Percentiles rank a stretch among this genome's conserved stretches.
Conservation (phyloP, 2,888 invertebrate genomes). For the Cheilosia impressa region DNA sequence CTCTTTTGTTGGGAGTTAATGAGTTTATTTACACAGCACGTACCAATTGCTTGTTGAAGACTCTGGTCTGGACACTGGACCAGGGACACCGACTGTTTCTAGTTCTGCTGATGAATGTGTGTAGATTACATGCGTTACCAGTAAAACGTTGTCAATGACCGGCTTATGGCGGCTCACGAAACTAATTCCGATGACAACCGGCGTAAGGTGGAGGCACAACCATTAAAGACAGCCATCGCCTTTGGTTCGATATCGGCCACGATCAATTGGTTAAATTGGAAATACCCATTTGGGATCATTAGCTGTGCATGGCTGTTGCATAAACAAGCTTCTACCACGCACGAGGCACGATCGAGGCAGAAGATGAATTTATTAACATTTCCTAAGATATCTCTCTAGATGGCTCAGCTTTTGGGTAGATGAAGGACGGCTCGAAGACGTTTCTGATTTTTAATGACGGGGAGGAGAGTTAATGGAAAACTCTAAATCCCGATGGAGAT, state of each 20-base stretch:
- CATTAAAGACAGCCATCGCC: constrained; percentile 32
- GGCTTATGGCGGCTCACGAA: constrained; percentile 27
- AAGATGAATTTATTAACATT: constrained; percentile 44
- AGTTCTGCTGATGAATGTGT: constrained; percentile 29
- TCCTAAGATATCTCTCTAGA: constrained; percentile 15
- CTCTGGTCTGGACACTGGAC: constrained; percentile 3
- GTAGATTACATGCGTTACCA: constrained; percentile 39
- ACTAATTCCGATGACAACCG: constrained; percentile 27
- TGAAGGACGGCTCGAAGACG: background rate
- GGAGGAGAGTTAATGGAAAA: constrained; percentile 17
- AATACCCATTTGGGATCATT: constrained; percentile 64
- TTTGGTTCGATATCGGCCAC: constrained; percentile 37
- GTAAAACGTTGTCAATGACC: constrained; percentile 50
- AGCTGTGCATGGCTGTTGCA: constrained; percentile 19
- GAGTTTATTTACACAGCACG: constrained; percentile 73
- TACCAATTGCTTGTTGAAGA: constrained; percentile 55
- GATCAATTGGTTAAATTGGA: constrained; percentile 42
- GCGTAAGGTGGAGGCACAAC: constrained; percentile 63
- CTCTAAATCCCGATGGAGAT: background rate
- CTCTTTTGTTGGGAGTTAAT: constrained; percentile 55
- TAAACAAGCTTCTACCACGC: constrained; percentile 33
- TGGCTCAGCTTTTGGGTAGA: constrained; percentile 16
- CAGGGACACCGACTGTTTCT: constrained; percentile 29
- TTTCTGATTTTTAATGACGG: constrained; percentile 24
- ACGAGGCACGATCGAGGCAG: constrained; percentile 31